phyloP scores from a whole-genome alignment of 2,888 invertebrate species.

The Rhogogaster chlorosoma region DNA sequence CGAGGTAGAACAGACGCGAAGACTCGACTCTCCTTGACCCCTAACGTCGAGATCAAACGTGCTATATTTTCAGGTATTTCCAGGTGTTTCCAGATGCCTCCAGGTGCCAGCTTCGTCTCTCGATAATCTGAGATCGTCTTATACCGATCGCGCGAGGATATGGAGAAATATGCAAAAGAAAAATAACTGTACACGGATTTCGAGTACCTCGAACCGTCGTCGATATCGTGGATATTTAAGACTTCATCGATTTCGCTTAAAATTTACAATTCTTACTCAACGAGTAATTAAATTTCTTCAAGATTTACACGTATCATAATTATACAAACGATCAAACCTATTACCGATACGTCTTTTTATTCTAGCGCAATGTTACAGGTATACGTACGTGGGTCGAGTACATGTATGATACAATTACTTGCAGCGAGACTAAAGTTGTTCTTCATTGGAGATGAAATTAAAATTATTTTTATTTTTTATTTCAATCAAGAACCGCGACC shows the following conservation, averaged over 20 bases:
- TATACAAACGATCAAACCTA: background rate
- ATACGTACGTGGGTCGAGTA: background rate
- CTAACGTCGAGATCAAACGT: constrained; percentile 22
- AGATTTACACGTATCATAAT: background rate
- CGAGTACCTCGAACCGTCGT: background rate
- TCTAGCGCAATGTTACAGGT: background rate
- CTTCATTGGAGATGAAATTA: background rate
- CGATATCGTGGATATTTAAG: background rate
- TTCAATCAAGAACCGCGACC: background rate
- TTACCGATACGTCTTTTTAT: background rate
- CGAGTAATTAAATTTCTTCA: background rate
- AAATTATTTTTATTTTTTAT: background rate
- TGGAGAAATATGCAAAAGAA: background rate
- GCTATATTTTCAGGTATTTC: constrained; percentile 36
- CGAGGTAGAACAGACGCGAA: constrained; percentile 4
- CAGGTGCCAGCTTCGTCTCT: constrained; percentile 33
- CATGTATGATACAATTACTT: constrained; percentile 15
- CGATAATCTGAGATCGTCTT: constrained; percentile 27
- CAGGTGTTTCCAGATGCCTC: constrained; percentile 35
- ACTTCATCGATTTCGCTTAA: background rate
- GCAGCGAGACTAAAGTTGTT: background rate
- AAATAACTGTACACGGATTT: background rate
- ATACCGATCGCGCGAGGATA: constrained; percentile 20
- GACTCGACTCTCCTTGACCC: constrained; percentile 21
- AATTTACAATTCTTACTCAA: background rate